Evolutionary conservation across 53 echinoderm and acorn worm genomes (phyloP).

Genomic region (Crossaster papposus): DNA sequence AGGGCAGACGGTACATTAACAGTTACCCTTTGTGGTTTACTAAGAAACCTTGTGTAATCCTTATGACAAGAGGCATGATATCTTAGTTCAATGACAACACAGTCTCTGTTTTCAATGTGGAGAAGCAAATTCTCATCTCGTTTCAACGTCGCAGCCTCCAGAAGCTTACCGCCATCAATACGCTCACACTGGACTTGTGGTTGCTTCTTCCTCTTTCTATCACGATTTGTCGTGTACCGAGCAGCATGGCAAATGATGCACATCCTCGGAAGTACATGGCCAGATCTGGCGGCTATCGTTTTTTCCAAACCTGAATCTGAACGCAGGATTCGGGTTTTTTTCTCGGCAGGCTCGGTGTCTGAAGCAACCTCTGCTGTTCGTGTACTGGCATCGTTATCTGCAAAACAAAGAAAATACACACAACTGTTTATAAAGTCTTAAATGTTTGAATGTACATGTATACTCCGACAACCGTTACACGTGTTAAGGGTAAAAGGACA

Average conservation of each 20-base stretch:
- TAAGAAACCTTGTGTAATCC: constrained; percentile 3
- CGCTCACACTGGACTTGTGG: neutral
- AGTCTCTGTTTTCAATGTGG: constrained; percentile 41
- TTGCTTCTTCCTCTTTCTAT: constrained; percentile 14
- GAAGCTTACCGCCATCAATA: constrained; percentile 13
- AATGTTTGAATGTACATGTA: neutral
- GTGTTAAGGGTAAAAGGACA: neutral
- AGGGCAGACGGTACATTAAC: constrained; percentile 16
- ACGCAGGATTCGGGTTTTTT: constrained; percentile 4
- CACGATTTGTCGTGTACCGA: constrained; percentile 1
- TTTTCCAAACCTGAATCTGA: neutral
- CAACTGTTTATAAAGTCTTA: neutral
- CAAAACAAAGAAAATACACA: neutral
- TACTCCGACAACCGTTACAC: neutral
- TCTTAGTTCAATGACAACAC: constrained; percentile 33
- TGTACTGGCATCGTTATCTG: neutral
- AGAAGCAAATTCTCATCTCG: neutral
- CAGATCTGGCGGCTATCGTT: neutral
- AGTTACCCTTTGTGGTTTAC: constrained; percentile 9
- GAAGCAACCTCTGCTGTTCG: constrained; percentile 10
- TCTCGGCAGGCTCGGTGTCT: constrained; percentile 15
- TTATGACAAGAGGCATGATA: constrained; percentile 12
- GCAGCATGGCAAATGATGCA: constrained; percentile 27
- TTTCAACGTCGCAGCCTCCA: no score
- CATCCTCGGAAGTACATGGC: constrained; percentile 34